Evolutionary conservation across 1,140 invertebrate species (phyloP).

Genomic region (Octopus bimaculoides): DNA sequence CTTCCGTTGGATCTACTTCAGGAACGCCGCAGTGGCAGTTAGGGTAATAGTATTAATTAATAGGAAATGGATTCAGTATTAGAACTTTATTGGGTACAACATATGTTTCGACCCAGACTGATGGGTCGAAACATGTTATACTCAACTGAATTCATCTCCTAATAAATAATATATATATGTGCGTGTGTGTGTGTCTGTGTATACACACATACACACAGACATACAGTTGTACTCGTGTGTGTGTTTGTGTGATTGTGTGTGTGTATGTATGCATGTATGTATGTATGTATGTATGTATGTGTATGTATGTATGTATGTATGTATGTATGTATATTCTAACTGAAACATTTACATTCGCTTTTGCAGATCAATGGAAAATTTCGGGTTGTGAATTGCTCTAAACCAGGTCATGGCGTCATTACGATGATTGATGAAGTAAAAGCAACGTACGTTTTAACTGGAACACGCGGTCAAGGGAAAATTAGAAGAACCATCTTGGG

Average conservation of each 20-base stretch:
- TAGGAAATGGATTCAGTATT: too few relatives aligned
- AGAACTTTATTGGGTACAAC: too few relatives aligned
- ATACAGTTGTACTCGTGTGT: background rate
- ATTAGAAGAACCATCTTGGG: conserved; percentile 20
- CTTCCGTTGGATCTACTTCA: too few relatives aligned
- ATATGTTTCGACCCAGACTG: too few relatives aligned
- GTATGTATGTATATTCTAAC: background rate
- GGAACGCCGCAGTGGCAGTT: too few relatives aligned
- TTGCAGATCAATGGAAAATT: conserved; percentile 13
- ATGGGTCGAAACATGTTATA: too few relatives aligned
- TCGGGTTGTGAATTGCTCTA: background rate
- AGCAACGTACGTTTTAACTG: conserved; percentile 17
- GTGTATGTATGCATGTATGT: background rate
- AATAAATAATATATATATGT: too few relatives aligned
- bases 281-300: background rate
- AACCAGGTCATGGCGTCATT: conserved; percentile 25
- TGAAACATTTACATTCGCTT: background rate
- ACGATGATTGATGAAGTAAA: conserved; percentile 18
- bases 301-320: background rate
- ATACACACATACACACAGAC: too few relatives aligned
- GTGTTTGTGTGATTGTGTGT: background rate
- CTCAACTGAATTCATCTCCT: too few relatives aligned
- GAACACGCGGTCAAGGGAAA: conserved; percentile 19
- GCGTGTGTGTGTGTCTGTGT: too few relatives aligned
- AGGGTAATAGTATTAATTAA: too few relatives aligned